Percentiles rank a stretch among this genome's conserved stretches.
Evolutionary conservation across 92 coral and sea anemone species (phyloP).

Genomic region (Pocillopora meandrina): DNA sequence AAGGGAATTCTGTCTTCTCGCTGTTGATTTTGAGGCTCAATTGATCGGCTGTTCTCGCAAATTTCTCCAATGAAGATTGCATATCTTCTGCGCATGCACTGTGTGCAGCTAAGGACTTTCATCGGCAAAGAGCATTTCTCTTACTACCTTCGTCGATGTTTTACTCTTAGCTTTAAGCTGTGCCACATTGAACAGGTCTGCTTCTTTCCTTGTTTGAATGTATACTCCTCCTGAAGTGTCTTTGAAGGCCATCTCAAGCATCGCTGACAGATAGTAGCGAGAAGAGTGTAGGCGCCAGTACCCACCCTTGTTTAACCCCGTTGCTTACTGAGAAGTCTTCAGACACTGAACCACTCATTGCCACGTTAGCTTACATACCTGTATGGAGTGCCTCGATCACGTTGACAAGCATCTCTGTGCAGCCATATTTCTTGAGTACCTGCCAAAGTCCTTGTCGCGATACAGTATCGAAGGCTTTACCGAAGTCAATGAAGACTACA

Average conservation of each 20-base stretch:
- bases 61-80: too few species aligned
- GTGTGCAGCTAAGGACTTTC: not conserved
- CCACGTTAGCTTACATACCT: not conserved
- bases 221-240: conserved; percentile 9
- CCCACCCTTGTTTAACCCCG: not conserved
- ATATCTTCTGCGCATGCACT: too few species aligned
- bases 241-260: conserved; percentile 37
- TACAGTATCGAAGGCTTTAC: conserved; percentile 32
- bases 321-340: conserved; percentile 30
- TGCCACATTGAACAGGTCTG: conserved; percentile 45
- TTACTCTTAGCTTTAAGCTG: not conserved
- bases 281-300: conserved; percentile 43
- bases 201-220: not conserved
- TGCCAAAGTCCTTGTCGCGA: conserved; percentile 20
- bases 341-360: conserved; percentile 13
- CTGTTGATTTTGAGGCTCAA: too few species aligned
- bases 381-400: conserved; percentile 20
- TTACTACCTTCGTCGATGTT: not conserved
- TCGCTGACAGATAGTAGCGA: conserved; percentile 32
- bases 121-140: conserved; percentile 44
- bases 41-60: too few species aligned
- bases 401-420: conserved; percentile 34
- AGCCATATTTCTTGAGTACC: conserved; percentile 39
- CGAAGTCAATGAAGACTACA: conserved; percentile 30
- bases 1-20: too few species aligned